Evolutionary conservation across 2,797 vertebrate species (phyloP).

Genomic region (Amphiprion clarkii): DNA sequence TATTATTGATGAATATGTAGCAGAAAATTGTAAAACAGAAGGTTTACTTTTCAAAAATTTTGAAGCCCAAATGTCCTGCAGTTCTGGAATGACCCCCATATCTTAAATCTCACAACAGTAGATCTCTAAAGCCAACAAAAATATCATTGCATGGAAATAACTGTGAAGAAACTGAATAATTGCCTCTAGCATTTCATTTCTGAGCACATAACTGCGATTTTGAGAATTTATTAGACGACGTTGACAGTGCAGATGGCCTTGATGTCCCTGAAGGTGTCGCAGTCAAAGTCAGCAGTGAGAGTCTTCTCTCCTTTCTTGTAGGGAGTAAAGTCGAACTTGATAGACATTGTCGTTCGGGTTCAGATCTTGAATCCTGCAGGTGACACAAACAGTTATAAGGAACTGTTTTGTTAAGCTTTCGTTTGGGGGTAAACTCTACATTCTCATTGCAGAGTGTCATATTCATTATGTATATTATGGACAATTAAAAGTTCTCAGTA

Average conservation of each 20-base stretch:
- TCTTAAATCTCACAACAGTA: not conserved
- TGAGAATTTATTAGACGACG: conserved; percentile 2
- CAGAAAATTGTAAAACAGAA: too few relatives aligned
- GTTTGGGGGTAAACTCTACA: not conserved
- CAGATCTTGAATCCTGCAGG: conserved; percentile 57
- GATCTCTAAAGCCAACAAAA: not conserved
- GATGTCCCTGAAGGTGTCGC: conserved; percentile 80
- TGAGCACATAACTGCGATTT: too few relatives aligned
- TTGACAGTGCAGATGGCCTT: conserved; percentile 54
- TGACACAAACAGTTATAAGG: not conserved
- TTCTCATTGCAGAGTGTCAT: too few relatives aligned
- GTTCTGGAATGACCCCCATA: too few relatives aligned
- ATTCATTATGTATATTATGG: too few relatives aligned
- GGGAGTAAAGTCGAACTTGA: conserved; percentile 31
- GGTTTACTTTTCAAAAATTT: too few relatives aligned
- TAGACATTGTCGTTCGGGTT: fast-evolving
- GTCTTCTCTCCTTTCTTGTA: conserved; percentile 75
- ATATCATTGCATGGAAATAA: too few relatives aligned
- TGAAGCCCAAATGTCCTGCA: too few relatives aligned
- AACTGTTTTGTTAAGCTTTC: not conserved
- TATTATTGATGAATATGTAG: too few relatives aligned
- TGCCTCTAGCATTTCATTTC: too few relatives aligned
- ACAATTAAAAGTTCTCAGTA: too few relatives aligned
- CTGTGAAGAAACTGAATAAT: too few relatives aligned
- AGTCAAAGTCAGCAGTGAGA: conserved; percentile 79